A percentile compares a stretch with the other conserved stretches of the same genome.
These are phyloP conservation scores for Ageneiosus marmoratus DNA, from an alignment of 2,113 vertebrate genomes.

Conservation along the genomic window DNA sequence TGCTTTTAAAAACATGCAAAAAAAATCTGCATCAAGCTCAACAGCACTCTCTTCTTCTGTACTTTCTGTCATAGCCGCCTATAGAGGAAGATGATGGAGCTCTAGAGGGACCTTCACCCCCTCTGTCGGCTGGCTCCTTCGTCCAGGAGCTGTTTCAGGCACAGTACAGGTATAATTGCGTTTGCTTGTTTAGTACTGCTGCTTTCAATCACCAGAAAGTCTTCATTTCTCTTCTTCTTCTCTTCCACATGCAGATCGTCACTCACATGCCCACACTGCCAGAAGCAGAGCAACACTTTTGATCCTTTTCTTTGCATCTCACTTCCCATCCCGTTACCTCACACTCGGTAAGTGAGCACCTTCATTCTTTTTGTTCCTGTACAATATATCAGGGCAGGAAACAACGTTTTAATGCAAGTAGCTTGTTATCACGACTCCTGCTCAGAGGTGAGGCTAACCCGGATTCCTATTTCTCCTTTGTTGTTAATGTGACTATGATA, in stretches of 20 bases:
- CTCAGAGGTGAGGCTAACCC: neutral
- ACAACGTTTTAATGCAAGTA: neutral
- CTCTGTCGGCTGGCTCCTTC: conserved; percentile 88
- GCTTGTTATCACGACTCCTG: neutral
- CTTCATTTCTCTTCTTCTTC: conserved; percentile 4
- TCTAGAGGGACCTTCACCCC: conserved; percentile 85
- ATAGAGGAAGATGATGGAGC: conserved; percentile 84
- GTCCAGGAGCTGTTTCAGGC: conserved; percentile 98
- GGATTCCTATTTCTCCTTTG: conserved; percentile 2
- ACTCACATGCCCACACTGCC: conserved; percentile 95
- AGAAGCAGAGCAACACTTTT: conserved; percentile 98
- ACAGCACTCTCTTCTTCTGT: conserved; percentile 23
- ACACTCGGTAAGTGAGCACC: conserved; percentile 83
- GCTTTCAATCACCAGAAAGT: neutral
- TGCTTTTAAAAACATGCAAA: too few species aligned
- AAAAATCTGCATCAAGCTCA: too few species aligned
- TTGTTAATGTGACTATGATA: neutral
- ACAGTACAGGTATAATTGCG: conserved; percentile 85
- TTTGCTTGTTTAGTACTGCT: neutral
- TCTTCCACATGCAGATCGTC: conserved; percentile 80
- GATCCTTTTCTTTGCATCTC: conserved; percentile 98
- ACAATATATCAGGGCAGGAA: neutral
- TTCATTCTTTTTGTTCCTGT: neutral
- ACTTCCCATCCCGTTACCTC: conserved; percentile 91
- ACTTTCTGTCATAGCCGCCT: conserved; percentile 75